Evolutionary conservation across 2,113 vertebrate species (phyloP), one percentile per base, ranked within the genome.

Genomic region (Pongo abelii): DNA sequence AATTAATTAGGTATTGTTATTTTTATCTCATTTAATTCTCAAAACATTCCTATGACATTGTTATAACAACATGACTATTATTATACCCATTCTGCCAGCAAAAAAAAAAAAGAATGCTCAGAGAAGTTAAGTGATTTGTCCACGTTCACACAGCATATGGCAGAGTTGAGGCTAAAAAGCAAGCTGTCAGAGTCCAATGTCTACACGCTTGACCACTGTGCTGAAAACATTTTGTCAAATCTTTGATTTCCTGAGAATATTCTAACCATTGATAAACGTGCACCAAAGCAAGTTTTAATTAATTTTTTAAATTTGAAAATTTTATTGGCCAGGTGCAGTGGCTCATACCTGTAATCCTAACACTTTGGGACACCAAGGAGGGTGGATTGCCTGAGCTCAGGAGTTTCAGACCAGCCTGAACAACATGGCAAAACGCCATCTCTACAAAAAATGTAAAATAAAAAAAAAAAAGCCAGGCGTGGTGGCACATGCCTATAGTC

Each of bases 21-120:
- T 94, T 80, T 95, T 59, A 69, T 67, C 17, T 81, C 32, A 43
- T 17, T 89, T 59, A 69, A 96, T 86, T 91, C 55, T 74, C 55
- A 91, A 75, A 57, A 81, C 22, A 81, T 59, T 64, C 61, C 18
- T 74, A 16, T 79, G 61, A 74, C 64, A 46, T 23, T 30, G 35
- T 46, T 59, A 86, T 80, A 40, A 69, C n/a, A 67, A 27, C 50
- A n/a, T n/a, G 46, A 91, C 9, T 93, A 52, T 43, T 86, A 50
- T 48, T 72, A 90, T 57, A 2, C 20, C 27, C 38, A 77, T 48
- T 50, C 48, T 18, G 59, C 18, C 25, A n/a, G 13, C 75, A 77
- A 86, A 67, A 86, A 81, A 83, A 89, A 55, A 22, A 35, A 77
- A 55, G 38, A 5, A 77, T 40, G 27, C 48, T 93, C 74, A 59